Base-by-base conservation (phyloP, 2,113 vertebrate genomes). In the Amia ocellicauda region DNA sequence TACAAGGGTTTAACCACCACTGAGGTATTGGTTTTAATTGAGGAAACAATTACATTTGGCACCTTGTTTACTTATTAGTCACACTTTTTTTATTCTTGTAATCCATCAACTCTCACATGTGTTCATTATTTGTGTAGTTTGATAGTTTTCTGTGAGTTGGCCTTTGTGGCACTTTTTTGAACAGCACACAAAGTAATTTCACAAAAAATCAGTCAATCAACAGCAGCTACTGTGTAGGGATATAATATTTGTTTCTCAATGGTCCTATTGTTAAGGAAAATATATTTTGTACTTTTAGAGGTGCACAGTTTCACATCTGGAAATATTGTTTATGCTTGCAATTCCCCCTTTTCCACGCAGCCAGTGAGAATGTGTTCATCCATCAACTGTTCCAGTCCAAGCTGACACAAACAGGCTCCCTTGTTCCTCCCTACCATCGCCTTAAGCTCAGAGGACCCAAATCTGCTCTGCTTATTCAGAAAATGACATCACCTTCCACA, bases 321-420 rank as follows among this genome's bases (percentile, higher is more conserved):
- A 22, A 58, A 59, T 67, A 74, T 80, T 84, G 73, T 81, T 83
- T 75, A 79, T 60, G 14, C 41, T 52, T 23, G 23, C 52, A 59
- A 59, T 43, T 54, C 10, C 45, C 1, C n/a, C 66, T 71, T 76
- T 76, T 81, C 79, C 63, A 45, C 4, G 61, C 78, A 98, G 96
- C 94, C 68, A 98, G 95, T 77, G 95, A 97, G 85, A 97, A 91
- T 20, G 83, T 96, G 55, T 84, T 97, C 73, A 81, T 98, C 80
- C 91, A 86, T 78, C 94, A 95, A 29, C 81, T 98, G 83, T 98
- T 98, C 84, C 93, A 93, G 83, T 90, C 91, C 68, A 98, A 96
- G 77, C 75, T 95, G 85, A 95, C 93, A 61, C 93, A 91, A 65
- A 97, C 92, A 2, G 95, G 94, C 68, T 95, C 93, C 20, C 89